Evolutionary conservation across 1,140 invertebrate genomes (phyloP).

Genomic region (Zeugodacus cucurbitae): DNA sequence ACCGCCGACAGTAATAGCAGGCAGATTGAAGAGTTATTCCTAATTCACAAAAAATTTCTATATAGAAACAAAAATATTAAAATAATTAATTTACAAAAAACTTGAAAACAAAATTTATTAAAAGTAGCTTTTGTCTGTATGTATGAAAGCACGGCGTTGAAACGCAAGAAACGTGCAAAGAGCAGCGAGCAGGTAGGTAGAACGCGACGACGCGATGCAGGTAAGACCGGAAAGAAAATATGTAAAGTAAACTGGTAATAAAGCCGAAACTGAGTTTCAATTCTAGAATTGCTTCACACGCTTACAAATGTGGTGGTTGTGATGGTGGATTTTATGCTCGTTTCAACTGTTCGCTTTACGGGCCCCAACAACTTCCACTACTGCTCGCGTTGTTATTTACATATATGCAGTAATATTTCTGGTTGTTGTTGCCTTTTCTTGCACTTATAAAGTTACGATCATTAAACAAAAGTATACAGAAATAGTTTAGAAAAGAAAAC

Average conservation of each 20-base stretch:
- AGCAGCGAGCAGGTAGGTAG: slow-evolving; percentile 12
- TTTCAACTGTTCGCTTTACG: background rate
- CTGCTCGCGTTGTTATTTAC: background rate
- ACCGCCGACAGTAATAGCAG: background rate
- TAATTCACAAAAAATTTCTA: background rate
- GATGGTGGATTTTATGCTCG: background rate
- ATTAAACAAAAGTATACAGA: background rate
- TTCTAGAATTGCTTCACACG: background rate
- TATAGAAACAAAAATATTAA: background rate
- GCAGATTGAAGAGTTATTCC: background rate
- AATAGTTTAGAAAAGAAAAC: background rate
- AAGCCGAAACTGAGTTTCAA: slow-evolving; percentile 15
- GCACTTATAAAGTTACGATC: background rate
- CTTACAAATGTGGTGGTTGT: background rate
- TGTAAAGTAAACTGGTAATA: slow-evolving; percentile 27
- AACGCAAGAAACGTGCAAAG: background rate
- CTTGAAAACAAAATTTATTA: background rate
- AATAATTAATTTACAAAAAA: background rate
- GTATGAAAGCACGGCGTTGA: background rate
- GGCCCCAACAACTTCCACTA: background rate
- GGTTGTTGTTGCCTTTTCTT: background rate
- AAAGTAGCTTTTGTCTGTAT: background rate
- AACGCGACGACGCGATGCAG: background rate
- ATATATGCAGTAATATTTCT: background rate
- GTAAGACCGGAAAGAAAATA: slow-evolving; percentile 38